phyloP scores from a whole-genome alignment of 2,888 invertebrate species.

The Lamellibrachia columna region DNA sequence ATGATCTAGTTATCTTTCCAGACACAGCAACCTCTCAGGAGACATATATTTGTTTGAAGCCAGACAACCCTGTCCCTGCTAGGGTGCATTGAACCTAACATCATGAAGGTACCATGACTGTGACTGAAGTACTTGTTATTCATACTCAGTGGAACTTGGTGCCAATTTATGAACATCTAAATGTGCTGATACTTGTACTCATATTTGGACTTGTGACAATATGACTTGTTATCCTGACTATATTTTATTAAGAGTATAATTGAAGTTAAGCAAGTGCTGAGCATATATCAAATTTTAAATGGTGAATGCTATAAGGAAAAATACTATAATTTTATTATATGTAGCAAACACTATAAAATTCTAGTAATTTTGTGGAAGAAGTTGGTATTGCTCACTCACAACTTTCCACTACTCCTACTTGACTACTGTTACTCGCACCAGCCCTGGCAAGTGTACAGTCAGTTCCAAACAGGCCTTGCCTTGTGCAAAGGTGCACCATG shows the following conservation, averaged over 20 bases:
- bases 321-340: too few species aligned
- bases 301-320: neutral
- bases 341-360: neutral
- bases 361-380: neutral
- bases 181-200: too few species aligned
- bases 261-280: neutral
- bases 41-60: too few species aligned
- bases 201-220: neutral
- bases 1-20: too few species aligned
- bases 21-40: too few species aligned
- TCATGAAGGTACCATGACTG: too few species aligned
- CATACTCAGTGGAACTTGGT: too few species aligned
- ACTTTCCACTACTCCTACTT: neutral
- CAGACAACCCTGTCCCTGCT: too few species aligned
- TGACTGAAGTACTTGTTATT: too few species aligned
- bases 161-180: too few species aligned
- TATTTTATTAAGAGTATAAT: neutral
- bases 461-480: neutral
- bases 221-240: neutral
- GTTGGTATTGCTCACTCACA: neutral
- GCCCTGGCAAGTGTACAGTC: neutral
- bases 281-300: neutral
- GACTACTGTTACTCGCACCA: neutral
- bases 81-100: too few species aligned
- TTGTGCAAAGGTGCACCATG: constrained; percentile 12